phyloP scores from a whole-genome alignment of 2,113 vertebrate genomes.

The Saguinus midas region DNA sequence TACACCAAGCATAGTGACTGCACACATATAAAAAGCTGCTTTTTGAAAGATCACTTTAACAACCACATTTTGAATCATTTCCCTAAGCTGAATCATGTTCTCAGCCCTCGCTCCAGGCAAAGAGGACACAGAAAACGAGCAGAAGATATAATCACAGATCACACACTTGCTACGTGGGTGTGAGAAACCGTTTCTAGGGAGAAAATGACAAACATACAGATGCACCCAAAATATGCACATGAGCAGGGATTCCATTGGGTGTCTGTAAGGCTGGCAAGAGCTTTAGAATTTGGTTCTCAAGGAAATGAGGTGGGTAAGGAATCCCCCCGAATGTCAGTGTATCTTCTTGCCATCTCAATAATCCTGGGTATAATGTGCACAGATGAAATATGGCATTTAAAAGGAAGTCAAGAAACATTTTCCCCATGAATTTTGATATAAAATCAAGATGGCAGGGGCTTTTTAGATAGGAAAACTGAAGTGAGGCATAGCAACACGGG shows the following conservation, averaged over 20 bases:
- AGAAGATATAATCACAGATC: constrained; percentile 62
- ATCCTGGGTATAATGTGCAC: background rate
- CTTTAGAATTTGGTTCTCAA: constrained; percentile 58
- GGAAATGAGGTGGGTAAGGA: constrained; percentile 67
- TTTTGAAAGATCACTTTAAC: constrained; percentile 14
- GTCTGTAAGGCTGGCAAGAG: constrained; percentile 46
- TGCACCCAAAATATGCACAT: constrained; percentile 66
- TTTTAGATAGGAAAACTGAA: background rate
- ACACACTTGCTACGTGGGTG: constrained; percentile 70
- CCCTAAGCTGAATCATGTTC: constrained; percentile 65
- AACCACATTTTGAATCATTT: constrained; percentile 37
- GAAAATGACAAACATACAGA: constrained; percentile 73
- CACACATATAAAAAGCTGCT: background rate
- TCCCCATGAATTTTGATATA: background rate
- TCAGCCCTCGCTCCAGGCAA: constrained; percentile 48
- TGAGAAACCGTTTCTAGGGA: constrained; percentile 76
- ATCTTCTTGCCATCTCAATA: constrained; percentile 45
- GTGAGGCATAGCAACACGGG: background rate
- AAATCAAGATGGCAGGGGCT: constrained; percentile 23
- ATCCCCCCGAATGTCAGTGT: constrained; percentile 61
- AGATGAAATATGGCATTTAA: constrained; percentile 25
- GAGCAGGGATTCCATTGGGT: constrained; percentile 64
- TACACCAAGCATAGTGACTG: background rate
- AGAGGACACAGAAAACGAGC: constrained; percentile 58
- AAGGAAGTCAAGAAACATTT: constrained; percentile 31